A percentile compares a stretch with the other conserved stretches of the same genome.
phyloP scores from a whole-genome alignment of 2,888 invertebrate genomes.

The Apotomis turbidana region DNA sequence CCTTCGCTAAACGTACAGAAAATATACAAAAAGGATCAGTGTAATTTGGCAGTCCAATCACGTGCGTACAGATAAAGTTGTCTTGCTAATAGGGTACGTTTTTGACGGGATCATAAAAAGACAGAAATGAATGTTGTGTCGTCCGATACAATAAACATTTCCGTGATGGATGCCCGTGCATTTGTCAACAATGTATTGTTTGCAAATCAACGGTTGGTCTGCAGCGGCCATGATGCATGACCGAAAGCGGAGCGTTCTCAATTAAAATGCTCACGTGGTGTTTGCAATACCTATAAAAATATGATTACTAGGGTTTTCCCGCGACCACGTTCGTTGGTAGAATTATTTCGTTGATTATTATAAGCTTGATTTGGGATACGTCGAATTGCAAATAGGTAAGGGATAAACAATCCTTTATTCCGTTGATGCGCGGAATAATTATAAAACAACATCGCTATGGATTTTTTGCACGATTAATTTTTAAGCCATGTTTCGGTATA shows the following conservation, averaged over 20 bases:
- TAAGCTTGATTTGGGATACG: no score
- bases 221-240: conserved; percentile 18
- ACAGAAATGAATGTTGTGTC: conserved; percentile 43
- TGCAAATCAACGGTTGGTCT: conserved; percentile 34
- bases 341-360: no score
- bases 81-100: conserved; percentile 24
- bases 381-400: no score
- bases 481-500: no score
- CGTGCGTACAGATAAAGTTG: conserved; percentile 25
- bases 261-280: conserved; percentile 7
- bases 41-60: conserved; percentile 17
- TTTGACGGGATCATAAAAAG: conserved; percentile 33
- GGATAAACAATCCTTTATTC: no score
- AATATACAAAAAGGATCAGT: neutral
- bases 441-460: no score
- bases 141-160: conserved; percentile 63
- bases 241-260: neutral
- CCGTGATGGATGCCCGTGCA: conserved; percentile 67
- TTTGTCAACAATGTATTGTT: conserved; percentile 65
- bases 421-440: no score
- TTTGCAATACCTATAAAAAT: neutral
- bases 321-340: no score
- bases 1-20: conserved; percentile 2
- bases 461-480: no score
- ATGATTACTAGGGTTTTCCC: no score